phyloP scores from a whole-genome alignment of 2,113 vertebrate species.

The Chlorocebus sabaeus region DNA sequence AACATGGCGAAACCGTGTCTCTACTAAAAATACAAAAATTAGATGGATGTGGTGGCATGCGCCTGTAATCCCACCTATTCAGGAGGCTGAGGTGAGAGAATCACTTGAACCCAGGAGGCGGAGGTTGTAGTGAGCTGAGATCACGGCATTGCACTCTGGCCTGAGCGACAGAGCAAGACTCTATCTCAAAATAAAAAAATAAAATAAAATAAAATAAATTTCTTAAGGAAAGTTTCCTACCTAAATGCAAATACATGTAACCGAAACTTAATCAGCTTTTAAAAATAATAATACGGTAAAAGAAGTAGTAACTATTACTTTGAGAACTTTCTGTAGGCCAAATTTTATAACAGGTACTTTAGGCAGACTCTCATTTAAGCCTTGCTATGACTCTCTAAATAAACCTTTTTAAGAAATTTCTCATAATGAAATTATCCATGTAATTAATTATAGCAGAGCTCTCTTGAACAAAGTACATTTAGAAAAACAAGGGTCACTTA shows the following conservation, averaged over 20 bases:
- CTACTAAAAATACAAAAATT: too few species aligned
- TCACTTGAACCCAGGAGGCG: too few species aligned
- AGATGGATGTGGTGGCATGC: too few species aligned
- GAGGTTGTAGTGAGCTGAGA: too few species aligned
- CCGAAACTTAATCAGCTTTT: not conserved
- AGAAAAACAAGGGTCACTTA: not conserved
- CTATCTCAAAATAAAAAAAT: too few species aligned
- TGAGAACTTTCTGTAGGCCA: not conserved
- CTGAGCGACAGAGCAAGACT: too few species aligned
- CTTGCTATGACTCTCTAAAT: not conserved
- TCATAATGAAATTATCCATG: constrained; percentile 8
- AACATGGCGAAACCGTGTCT: too few species aligned
- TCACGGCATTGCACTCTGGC: too few species aligned
- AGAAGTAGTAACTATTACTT: not conserved
- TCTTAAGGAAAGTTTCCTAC: not conserved
- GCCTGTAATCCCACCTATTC: too few species aligned
- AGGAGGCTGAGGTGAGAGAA: too few species aligned
- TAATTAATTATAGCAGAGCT: constrained; percentile 6
- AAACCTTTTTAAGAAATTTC: constrained; percentile 9
- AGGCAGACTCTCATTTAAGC: not conserved
- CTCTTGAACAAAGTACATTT: constrained; percentile 6
- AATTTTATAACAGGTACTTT: not conserved
- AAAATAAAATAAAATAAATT: not conserved
- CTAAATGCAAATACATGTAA: not conserved
- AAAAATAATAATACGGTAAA: not conserved